A percentile compares a stretch with the other conserved stretches of the same genome.
Conservation (phyloP, 2,113 vertebrate species). For the Tupaia chinensis region DNA sequence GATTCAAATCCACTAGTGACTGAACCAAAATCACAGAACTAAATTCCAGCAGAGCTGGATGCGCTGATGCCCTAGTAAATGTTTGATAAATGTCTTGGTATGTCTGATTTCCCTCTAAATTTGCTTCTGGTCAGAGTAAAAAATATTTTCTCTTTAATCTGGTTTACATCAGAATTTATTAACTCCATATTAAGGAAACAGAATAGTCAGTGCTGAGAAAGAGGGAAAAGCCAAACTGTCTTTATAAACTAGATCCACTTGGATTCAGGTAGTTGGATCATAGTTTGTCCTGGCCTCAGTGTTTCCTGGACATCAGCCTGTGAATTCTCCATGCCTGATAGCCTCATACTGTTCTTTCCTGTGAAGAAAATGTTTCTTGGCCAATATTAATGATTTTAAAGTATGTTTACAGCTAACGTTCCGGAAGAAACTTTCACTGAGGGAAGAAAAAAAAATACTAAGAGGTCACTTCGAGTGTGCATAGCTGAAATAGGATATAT, state of each 20-base stretch:
- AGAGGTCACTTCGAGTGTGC: background rate
- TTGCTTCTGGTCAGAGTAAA: slow-evolving; percentile 1
- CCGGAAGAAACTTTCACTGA: background rate
- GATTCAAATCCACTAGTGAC: background rate
- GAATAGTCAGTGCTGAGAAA: background rate
- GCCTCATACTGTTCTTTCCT: background rate
- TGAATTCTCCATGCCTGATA: background rate
- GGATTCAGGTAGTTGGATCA: background rate
- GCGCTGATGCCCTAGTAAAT: background rate
- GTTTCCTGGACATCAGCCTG: background rate
- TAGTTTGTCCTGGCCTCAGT: background rate
- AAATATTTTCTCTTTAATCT: background rate
- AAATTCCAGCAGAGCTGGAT: background rate
- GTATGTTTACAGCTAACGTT: background rate
- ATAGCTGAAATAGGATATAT: background rate
- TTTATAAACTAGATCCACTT: background rate
- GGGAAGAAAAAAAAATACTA: background rate
- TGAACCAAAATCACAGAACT: background rate
- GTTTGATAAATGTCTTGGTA: background rate
- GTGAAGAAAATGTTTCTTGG: background rate
- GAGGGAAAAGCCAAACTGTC: background rate
- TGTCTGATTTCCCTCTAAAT: background rate
- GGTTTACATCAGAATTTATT: background rate
- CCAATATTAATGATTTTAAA: slow-evolving; percentile 34
- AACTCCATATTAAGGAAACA: background rate